Percentiles rank a stretch among this genome's conserved stretches.
phyloP scores from a whole-genome alignment of 2,797 vertebrate species.

The Bradypus variegatus region DNA sequence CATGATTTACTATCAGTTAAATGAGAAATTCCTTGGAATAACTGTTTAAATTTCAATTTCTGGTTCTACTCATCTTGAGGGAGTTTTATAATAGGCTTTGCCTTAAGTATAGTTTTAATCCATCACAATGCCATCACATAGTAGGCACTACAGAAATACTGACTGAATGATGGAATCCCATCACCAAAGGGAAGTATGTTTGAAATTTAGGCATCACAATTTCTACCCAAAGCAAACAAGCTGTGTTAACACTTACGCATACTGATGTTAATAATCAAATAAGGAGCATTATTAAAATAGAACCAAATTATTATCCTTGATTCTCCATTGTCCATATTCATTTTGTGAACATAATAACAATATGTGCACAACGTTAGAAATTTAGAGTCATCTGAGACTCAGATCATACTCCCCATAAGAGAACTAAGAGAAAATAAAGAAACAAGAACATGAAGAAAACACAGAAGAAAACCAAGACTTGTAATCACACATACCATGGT shows the following conservation, averaged over 20 bases:
- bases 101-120: background rate
- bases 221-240: background rate
- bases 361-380: background rate
- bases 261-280: background rate
- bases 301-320: background rate
- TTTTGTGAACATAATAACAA: conserved; percentile 6
- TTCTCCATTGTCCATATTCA: background rate
- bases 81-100: background rate
- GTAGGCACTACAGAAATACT: background rate
- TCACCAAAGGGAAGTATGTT: background rate
- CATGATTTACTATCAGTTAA: background rate
- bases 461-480: background rate
- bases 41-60: background rate
- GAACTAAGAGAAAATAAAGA: no score
- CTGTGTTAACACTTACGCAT: background rate
- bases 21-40: background rate
- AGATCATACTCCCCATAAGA: background rate
- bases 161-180: background rate
- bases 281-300: background rate
- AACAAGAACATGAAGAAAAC: no score
- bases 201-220: conserved; percentile 1
- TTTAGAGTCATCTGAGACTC: background rate
- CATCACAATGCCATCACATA: background rate
- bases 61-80: background rate
- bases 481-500: background rate